Conservation (phyloP, 64 coral and sea anemone species). For the Pocillopora damicornis region DNA sequence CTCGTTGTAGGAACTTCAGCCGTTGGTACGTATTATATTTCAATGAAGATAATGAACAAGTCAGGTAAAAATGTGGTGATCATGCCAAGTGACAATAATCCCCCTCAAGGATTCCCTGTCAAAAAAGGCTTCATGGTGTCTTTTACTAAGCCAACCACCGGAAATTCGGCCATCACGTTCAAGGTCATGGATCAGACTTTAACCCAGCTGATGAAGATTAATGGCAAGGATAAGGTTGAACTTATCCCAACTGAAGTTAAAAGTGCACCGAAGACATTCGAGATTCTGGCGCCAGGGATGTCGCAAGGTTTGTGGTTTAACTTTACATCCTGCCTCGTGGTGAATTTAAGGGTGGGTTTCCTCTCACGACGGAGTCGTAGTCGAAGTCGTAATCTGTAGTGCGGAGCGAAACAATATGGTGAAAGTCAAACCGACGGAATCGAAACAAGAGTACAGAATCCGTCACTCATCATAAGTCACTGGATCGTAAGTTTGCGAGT, state of each 20-base stretch:
- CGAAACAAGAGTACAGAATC: no score
- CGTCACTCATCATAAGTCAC: no score
- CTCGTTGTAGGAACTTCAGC: conserved; percentile 11
- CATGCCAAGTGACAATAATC: conserved; percentile 50
- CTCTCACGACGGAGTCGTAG: not conserved
- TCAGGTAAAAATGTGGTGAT: conserved; percentile 57
- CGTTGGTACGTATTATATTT: conserved; percentile 48
- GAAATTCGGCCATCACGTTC: conserved; percentile 48
- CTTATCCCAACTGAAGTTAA: conserved; percentile 37
- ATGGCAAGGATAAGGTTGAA: conserved; percentile 45
- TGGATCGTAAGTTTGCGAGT: no score
- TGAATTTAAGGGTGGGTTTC: no score
- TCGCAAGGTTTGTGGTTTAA: conserved; percentile 24
- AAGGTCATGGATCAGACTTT: conserved; percentile 47
- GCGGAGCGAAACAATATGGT: no score
- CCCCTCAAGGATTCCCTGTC: conserved; percentile 9
- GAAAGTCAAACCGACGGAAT: no score
- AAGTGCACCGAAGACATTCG: conserved; percentile 37
- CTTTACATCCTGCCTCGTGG: not conserved
- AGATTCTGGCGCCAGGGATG: conserved; percentile 46
- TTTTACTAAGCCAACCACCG: conserved; percentile 42
- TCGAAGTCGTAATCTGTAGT: not conserved
- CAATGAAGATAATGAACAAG: conserved; percentile 69
- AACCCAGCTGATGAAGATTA: conserved; percentile 36
- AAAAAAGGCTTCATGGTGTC: conserved; percentile 45